These are phyloP conservation scores for Salminus brasiliensis DNA, from an alignment of 2,113 vertebrate genomes.

Conservation along the genomic window DNA sequence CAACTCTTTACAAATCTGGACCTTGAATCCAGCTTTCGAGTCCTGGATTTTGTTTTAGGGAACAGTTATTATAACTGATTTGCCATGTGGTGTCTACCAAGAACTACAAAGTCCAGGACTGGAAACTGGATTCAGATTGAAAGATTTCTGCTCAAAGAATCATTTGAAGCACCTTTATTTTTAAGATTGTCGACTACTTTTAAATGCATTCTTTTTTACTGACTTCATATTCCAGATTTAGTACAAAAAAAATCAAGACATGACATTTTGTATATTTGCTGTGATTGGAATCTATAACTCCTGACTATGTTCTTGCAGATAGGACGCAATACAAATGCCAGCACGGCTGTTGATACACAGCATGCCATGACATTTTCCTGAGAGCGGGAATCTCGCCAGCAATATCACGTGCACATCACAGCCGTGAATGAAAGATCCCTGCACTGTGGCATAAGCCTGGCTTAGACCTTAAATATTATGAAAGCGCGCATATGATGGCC, in stretches of 20 bases:
- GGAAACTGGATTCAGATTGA: too few species aligned
- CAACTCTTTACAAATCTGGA: too few species aligned
- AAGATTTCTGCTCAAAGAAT: too few species aligned
- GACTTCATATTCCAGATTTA: neutral
- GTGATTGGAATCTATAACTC: slow-evolving; percentile 4
- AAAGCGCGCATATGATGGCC: slow-evolving; percentile 29
- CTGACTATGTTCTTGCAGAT: neutral
- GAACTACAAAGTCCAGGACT: too few species aligned
- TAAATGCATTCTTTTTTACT: neutral
- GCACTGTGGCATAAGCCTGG: slow-evolving; percentile 20
- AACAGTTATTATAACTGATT: too few species aligned
- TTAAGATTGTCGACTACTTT: too few species aligned
- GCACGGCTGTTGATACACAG: neutral
- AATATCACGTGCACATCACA: slow-evolving; percentile 18
- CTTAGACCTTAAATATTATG: slow-evolving; percentile 27
- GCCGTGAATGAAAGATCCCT: slow-evolving; percentile 19
- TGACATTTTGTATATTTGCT: slow-evolving; percentile 17
- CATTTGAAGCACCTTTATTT: too few species aligned
- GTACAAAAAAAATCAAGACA: neutral
- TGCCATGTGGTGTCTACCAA: too few species aligned
- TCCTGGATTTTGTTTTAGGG: too few species aligned
- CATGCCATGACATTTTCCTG: slow-evolving; percentile 34
- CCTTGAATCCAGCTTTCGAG: too few species aligned
- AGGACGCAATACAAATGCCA: slow-evolving; percentile 19
- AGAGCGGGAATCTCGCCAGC: neutral